Evolutionary conservation across 1,140 invertebrate species (phyloP).

Genomic region (Ptiloglossa arizonensis): DNA sequence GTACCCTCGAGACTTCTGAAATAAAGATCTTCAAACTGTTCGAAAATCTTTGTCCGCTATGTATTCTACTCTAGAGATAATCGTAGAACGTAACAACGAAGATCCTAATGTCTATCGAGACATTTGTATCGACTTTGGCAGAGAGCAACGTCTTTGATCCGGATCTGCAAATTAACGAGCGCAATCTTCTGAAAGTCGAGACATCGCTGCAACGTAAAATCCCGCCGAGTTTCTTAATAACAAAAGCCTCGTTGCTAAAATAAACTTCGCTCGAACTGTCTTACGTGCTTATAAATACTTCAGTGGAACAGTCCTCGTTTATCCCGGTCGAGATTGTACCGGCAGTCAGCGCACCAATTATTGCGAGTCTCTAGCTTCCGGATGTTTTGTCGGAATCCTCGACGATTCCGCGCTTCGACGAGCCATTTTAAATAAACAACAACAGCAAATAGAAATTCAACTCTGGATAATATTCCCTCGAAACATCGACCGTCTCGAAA

Average conservation of each 20-base stretch:
- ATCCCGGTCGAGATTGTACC: not conserved
- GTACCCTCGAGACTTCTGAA: too few relatives aligned
- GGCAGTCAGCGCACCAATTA: slow-evolving; percentile 8
- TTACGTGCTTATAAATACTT: slow-evolving; percentile 18
- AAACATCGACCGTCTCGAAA: too few relatives aligned
- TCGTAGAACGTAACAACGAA: too few relatives aligned
- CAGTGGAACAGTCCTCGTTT: not conserved
- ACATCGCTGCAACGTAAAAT: not conserved
- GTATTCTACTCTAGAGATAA: too few relatives aligned
- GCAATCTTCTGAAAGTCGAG: slow-evolving; percentile 6
- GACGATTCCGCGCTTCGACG: not conserved
- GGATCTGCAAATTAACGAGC: not conserved
- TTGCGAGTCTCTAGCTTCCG: not conserved
- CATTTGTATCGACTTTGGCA: not conserved
- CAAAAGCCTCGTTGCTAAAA: slow-evolving; percentile 13
- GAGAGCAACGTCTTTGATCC: not conserved
- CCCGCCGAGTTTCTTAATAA: not conserved
- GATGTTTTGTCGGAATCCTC: not conserved
- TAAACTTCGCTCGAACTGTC: not conserved
- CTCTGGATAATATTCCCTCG: too few relatives aligned
- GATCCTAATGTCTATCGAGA: not conserved
- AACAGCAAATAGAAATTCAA: not conserved
- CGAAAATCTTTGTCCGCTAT: too few relatives aligned
- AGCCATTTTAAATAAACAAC: not conserved
- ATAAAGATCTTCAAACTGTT: too few relatives aligned